phyloP scores from a whole-genome alignment of 2,113 vertebrate genomes.

The Sceloporus undulatus region DNA sequence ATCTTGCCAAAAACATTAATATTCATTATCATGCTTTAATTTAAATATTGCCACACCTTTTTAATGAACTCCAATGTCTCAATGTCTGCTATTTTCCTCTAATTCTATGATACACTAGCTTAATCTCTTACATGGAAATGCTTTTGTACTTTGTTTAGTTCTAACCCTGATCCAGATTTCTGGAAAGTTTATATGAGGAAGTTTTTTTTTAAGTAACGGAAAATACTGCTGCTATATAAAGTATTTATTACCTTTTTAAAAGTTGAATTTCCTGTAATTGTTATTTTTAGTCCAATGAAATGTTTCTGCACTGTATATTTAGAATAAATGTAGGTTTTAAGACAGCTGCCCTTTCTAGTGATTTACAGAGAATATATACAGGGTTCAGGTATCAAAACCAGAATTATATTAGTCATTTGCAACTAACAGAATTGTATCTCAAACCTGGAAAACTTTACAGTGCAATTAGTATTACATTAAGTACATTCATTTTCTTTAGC shows the following conservation, averaged over 20 bases:
- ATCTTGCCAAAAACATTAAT: not conserved
- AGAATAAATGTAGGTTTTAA: constrained; percentile 40
- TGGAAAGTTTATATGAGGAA: constrained; percentile 27
- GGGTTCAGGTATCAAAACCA: not conserved
- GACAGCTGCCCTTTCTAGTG: constrained; percentile 29
- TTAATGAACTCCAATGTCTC: not conserved
- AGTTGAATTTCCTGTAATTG: constrained; percentile 56
- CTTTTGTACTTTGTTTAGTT: not conserved
- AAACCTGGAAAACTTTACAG: constrained; percentile 33
- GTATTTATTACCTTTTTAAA: constrained; percentile 49
- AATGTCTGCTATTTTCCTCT: constrained; percentile 27
- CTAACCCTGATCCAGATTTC: constrained; percentile 4
- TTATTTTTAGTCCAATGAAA: constrained; percentile 55
- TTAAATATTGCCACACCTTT: not conserved
- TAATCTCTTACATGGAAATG: constrained; percentile 36
- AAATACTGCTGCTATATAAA: constrained; percentile 46
- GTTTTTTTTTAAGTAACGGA: not conserved
- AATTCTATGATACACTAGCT: constrained; percentile 32
- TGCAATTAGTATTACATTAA: constrained; percentile 41
- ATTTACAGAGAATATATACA: accelerated
- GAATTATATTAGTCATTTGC: constrained; percentile 57
- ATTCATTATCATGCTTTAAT: not conserved
- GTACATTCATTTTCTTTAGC: constrained; percentile 31
- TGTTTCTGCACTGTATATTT: constrained; percentile 44
- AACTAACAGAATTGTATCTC: too few species aligned